These are phyloP conservation scores for Steatornis caripensis DNA, from an alignment of 2,113 vertebrate genomes.

Conservation along the genomic window DNA sequence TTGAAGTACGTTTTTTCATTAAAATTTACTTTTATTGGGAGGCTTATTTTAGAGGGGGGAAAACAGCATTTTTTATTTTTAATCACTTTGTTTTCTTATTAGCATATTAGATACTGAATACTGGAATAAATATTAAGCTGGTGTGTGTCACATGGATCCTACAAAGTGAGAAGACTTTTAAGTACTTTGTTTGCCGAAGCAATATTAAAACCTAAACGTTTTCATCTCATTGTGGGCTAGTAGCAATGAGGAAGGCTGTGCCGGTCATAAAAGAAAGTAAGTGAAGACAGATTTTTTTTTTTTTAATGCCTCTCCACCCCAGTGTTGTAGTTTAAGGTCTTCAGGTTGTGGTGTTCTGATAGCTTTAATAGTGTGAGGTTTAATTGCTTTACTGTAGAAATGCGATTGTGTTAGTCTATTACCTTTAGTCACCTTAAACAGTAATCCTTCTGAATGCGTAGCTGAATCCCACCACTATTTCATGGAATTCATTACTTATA, in stretches of 20 bases:
- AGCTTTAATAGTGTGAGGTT: neutral
- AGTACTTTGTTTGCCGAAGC: neutral
- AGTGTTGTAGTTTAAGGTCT: neutral
- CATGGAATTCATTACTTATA: neutral
- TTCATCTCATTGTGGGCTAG: neutral
- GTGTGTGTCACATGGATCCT: neutral
- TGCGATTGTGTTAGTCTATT: neutral
- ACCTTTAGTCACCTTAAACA: neutral
- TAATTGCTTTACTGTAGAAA: neutral
- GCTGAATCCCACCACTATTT: neutral
- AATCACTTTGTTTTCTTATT: neutral
- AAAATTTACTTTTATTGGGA: neutral
- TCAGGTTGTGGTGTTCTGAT: neutral
- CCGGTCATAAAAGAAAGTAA: neutral
- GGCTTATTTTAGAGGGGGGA: neutral
- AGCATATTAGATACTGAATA: neutral
- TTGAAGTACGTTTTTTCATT: neutral
- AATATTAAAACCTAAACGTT: neutral
- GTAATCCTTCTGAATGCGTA: neutral
- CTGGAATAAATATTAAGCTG: neutral
- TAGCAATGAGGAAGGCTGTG: neutral
- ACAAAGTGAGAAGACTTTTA: neutral
- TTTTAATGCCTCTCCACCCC: too few relatives aligned
- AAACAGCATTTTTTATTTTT: neutral
- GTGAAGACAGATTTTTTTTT: neutral